These are phyloP conservation scores for Enteromius mattozi DNA, from an alignment of 2,797 vertebrate genomes.

Conservation along the genomic window DNA sequence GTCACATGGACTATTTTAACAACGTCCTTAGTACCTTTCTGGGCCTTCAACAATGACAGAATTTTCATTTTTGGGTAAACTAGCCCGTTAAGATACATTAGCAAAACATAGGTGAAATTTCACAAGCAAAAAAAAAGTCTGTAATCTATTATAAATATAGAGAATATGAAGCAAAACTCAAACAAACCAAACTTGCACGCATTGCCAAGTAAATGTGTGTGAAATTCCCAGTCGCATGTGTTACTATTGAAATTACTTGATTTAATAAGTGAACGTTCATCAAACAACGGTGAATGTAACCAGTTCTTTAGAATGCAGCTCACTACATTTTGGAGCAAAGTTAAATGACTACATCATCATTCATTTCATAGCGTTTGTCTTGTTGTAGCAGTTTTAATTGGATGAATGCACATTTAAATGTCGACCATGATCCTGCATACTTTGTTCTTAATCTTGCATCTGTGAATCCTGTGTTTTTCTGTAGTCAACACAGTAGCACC, in stretches of 20 bases:
- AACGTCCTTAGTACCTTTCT: neutral
- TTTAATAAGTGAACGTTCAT: neutral
- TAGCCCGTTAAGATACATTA: neutral
- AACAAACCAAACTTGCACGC: neutral
- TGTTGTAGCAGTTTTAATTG: neutral
- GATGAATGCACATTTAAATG: neutral
- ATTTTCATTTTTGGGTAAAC: neutral
- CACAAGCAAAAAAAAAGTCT: neutral
- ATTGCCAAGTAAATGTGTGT: neutral
- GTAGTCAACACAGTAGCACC: neutral
- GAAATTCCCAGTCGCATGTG: neutral
- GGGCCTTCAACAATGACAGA: neutral
- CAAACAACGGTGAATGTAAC: neutral
- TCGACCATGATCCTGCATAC: neutral
- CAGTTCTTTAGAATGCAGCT: neutral
- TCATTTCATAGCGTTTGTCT: neutral
- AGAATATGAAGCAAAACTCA: neutral
- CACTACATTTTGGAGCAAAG: constrained; percentile 3
- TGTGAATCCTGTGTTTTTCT: neutral
- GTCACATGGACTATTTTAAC: neutral
- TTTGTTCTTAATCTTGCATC: neutral
- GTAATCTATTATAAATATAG: neutral
- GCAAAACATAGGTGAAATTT: neutral
- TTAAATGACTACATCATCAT: neutral
- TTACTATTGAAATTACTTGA: neutral